These are phyloP conservation scores for Brachypodius melanocephalos DNA, from an alignment of 2,113 vertebrate species.

Conservation along the genomic window DNA sequence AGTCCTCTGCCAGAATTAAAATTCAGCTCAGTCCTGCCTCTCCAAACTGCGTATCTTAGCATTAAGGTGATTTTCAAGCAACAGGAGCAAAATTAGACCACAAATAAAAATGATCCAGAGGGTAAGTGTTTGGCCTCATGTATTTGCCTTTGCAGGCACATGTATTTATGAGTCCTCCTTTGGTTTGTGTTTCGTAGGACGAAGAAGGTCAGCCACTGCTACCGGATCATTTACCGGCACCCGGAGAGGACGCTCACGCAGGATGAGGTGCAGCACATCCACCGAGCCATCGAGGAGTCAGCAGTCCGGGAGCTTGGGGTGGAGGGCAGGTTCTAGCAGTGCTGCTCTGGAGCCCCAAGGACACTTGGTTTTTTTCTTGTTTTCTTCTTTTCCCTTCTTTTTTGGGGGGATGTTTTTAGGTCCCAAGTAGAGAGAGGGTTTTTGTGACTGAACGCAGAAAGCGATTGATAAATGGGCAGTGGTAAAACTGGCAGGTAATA, in stretches of 20 bases:
- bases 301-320: conserved; percentile 82
- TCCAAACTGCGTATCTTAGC: background rate
- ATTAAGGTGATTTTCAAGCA: conserved; percentile 41
- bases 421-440: background rate
- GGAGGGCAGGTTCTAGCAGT: conserved; percentile 81
- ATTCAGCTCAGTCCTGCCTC: background rate
- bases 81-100: background rate
- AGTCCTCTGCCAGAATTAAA: background rate
- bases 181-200: conserved; percentile 74
- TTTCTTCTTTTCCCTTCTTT: background rate
- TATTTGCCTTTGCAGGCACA: background rate
- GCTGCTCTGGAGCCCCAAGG: background rate
- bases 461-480: background rate
- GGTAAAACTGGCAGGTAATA: conserved; percentile 55
- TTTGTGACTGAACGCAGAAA: background rate
- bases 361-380: background rate
- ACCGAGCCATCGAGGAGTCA: conserved; percentile 76
- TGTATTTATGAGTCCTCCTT: conserved; percentile 2
- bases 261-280: conserved; percentile 79
- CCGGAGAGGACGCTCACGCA: conserved; percentile 89
- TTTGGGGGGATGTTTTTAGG: background rate
- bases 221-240: conserved; percentile 89
- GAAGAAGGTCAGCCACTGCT: conserved; percentile 87
- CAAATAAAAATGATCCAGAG: background rate
- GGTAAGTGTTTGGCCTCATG: background rate